Evolutionary conservation across 2,888 invertebrate species (phyloP).

Genomic region (Margaritifera margaritifera): DNA sequence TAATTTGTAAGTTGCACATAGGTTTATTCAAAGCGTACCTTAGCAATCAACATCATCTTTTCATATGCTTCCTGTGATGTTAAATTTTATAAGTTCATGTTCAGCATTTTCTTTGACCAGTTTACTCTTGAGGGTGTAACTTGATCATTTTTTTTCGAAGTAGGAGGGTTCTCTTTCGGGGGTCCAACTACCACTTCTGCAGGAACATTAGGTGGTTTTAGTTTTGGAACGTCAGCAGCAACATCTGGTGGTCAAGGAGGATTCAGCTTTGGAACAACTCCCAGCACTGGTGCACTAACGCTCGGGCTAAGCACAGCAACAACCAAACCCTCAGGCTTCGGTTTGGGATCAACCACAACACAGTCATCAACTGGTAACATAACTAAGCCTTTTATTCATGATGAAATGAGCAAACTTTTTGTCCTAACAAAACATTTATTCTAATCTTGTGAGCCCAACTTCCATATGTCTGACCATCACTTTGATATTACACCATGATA

Average conservation of each 20-base stretch:
- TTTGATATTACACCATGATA: no score
- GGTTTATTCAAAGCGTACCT: no score
- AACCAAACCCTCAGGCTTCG: constrained; percentile 27
- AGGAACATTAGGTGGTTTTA: neutral
- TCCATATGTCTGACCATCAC: no score
- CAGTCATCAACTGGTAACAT: constrained; percentile 14
- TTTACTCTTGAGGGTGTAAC: no score
- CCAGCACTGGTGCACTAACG: constrained; percentile 5
- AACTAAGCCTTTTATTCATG: neutral
- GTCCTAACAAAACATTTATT: neutral
- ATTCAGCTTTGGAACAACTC: constrained; percentile 36
- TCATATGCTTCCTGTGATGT: no score
- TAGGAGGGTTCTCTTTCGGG: neutral
- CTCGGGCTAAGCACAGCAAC: constrained; percentile 22
- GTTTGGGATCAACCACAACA: constrained; percentile 8
- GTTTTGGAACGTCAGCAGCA: constrained; percentile 14
- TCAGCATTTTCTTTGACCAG: no score
- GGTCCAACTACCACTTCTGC: neutral
- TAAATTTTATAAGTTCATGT: no score
- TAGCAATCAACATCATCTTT: no score
- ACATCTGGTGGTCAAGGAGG: constrained; percentile 19
- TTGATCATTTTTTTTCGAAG: no score
- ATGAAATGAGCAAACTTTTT: neutral
- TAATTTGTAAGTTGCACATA: no score
- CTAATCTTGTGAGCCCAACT: no score